These are phyloP conservation scores for Athetis lepigone DNA, from an alignment of 2,888 invertebrate genomes.

Conservation along the genomic window DNA sequence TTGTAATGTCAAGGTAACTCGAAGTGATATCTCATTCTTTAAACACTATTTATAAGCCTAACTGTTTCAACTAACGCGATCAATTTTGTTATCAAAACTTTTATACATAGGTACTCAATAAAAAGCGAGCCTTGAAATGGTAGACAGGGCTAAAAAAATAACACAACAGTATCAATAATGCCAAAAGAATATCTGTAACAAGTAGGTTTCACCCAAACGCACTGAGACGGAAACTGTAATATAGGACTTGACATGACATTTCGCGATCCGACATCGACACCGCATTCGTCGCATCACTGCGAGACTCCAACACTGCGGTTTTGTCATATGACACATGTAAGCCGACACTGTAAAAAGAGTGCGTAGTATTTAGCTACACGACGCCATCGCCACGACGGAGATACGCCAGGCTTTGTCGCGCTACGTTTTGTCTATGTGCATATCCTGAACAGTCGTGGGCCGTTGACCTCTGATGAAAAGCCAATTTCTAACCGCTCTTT, in stretches of 20 bases:
- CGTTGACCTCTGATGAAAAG: conserved; percentile 84
- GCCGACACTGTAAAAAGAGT: conserved; percentile 53
- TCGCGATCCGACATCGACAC: conserved; percentile 58
- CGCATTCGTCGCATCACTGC: conserved; percentile 52
- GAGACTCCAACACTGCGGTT: conserved; percentile 57
- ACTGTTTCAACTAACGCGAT: neutral
- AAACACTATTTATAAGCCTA: neutral
- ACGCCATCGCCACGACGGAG: conserved; percentile 65
- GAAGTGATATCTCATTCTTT: neutral
- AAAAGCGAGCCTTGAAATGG: neutral
- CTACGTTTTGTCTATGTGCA: conserved; percentile 85
- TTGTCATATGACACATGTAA: conserved; percentile 61
- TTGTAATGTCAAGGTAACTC: neutral
- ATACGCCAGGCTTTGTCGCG: conserved; percentile 75
- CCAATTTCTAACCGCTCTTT: conserved; percentile 76
- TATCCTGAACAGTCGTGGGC: conserved; percentile 84
- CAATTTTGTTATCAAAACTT: conserved; percentile 8
- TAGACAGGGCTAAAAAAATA: conserved; percentile 20
- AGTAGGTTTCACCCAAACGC: conserved; percentile 18
- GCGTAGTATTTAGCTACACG: conserved; percentile 62
- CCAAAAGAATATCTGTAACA: conserved; percentile 40
- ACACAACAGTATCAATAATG: conserved; percentile 29
- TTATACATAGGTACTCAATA: neutral
- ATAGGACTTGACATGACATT: conserved; percentile 50
- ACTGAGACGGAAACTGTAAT: conserved; percentile 47